Percentiles rank a stretch among this genome's conserved stretches.
phyloP scores from a whole-genome alignment of 2,888 invertebrate genomes.

The Meganola albula region DNA sequence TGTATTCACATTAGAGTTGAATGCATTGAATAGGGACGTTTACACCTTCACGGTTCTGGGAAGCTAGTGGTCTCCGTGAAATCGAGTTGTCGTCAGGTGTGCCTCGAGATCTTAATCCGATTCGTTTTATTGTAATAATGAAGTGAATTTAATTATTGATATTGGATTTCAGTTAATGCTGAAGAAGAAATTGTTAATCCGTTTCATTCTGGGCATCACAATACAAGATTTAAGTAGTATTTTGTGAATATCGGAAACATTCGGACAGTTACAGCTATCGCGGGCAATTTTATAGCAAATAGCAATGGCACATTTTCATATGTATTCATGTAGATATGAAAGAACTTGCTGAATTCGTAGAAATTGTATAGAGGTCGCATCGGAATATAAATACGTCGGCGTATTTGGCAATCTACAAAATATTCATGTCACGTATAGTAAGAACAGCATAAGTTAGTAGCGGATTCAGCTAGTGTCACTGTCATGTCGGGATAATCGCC shows the following conservation, averaged over 20 bases:
- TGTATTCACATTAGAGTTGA: conserved; percentile 43
- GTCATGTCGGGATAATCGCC: conserved; percentile 20
- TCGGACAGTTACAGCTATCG: too few species aligned
- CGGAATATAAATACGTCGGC: conserved; percentile 16
- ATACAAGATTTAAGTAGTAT: too few species aligned
- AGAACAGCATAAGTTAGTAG: conserved; percentile 28
- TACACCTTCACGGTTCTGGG: conserved; percentile 56
- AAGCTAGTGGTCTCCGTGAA: conserved; percentile 46
- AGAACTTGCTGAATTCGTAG: conserved; percentile 21
- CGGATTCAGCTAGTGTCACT: conserved; percentile 32
- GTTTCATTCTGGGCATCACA: too few species aligned
- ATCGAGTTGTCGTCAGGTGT: conserved; percentile 60
- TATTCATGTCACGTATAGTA: conserved; percentile 33
- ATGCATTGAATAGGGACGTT: conserved; percentile 52
- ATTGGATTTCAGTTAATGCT: conserved; percentile 17
- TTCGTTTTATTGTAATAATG: conserved; percentile 32
- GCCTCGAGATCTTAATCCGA: conserved; percentile 51
- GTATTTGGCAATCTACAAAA: conserved; percentile 22
- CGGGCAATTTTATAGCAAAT: too few species aligned
- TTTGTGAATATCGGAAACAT: too few species aligned
- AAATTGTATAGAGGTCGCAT: conserved; percentile 10
- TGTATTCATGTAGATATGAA: too few species aligned
- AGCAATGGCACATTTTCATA: too few species aligned
- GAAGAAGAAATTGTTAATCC: too few species aligned
- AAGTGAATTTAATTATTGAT: conserved; percentile 22